Base-by-base conservation (phyloP, 2,797 vertebrate genomes). In the Leucoraja ocellata region DNA sequence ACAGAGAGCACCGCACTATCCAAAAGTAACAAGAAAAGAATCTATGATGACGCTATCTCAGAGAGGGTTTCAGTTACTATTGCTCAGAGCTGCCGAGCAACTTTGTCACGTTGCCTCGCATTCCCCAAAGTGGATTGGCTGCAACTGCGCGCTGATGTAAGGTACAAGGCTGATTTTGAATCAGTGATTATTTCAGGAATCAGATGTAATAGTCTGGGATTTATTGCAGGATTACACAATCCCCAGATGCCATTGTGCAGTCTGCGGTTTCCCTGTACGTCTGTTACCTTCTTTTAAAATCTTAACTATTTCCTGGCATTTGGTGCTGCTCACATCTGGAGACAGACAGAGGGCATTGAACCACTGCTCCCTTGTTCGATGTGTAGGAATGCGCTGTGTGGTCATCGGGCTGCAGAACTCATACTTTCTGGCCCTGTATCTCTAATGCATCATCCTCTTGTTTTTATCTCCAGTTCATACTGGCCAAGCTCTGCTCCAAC, bases 101-200 rank as follows among this genome's bases (percentile, higher is more conserved):
- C 32, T 18, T 79, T 79, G 39, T 39, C n/a, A 86, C 11, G n/a
- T n/a, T 86, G 6, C 1, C 7, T 28, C 4, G 25, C 83, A 58
- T 58, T 86, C 54, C 81, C 25, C 25, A 25, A 54, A 92, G 39
- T 92, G 11, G 71, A 36, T 76, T 92, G 90, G 90, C 90, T 92
- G 39, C 39, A n/a, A 73, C 4, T 74, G 21, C 10, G 9, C 28
- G 90, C 10, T 92, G 90, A 92, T 74, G 90, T 74, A 92, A 92
- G 21, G 73, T 25, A 58, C n/a, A 92, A 71, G 39, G 90, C 71
- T 73, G 68, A 92, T 54, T 92, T n/a, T 92, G 90, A 92, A 92
- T 92, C 90, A 73, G 90, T 92, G 90, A 92, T 92, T 92, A 92
- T 92, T 92, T 92, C 90, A 76, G 90, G 90, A 92, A 92, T 92